Evolutionary conservation across 2,888 invertebrate genomes (phyloP).

Genomic region (Cynaeus angustus): DNA sequence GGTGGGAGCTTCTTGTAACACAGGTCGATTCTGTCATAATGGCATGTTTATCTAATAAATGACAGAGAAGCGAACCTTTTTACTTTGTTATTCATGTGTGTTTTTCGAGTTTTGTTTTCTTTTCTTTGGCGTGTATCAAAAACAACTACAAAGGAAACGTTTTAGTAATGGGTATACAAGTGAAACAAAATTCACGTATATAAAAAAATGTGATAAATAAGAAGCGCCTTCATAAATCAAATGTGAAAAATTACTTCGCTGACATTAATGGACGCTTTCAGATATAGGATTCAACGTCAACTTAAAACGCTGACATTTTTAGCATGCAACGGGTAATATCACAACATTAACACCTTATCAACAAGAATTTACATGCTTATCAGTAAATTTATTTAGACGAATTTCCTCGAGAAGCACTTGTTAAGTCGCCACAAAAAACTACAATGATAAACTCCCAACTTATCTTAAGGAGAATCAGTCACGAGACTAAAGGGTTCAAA

Average conservation of each 20-base stretch:
- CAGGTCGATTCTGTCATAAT: not conserved
- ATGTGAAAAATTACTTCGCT: slow-evolving; percentile 53
- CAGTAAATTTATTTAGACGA: slow-evolving; percentile 42
- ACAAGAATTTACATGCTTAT: slow-evolving; percentile 42
- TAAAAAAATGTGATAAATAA: slow-evolving; percentile 54
- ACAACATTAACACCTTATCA: slow-evolving; percentile 45
- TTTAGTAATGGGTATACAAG: slow-evolving; percentile 48
- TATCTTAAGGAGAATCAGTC: slow-evolving; percentile 24
- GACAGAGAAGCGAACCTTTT: not conserved
- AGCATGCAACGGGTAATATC: slow-evolving; percentile 40
- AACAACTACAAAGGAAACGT: slow-evolving; percentile 45
- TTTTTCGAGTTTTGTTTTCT: slow-evolving; percentile 14
- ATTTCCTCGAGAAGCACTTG: slow-evolving; percentile 23
- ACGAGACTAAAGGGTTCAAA: slow-evolving; percentile 18
- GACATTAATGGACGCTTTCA: slow-evolving; percentile 54
- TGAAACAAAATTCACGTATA: slow-evolving; percentile 50
- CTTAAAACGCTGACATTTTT: slow-evolving; percentile 53
- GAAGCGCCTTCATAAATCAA: slow-evolving; percentile 52
- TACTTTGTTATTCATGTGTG: slow-evolving; percentile 25
- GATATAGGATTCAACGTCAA: slow-evolving; percentile 53
- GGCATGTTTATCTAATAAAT: slow-evolving; percentile 26
- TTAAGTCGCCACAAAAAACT: slow-evolving; percentile 19
- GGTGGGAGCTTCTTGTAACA: not conserved
- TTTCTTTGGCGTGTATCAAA: slow-evolving; percentile 14
- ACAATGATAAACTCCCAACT: slow-evolving; percentile 10